Conservation (phyloP, 2,113 vertebrate genomes). For the Embiotoca jacksoni region DNA sequence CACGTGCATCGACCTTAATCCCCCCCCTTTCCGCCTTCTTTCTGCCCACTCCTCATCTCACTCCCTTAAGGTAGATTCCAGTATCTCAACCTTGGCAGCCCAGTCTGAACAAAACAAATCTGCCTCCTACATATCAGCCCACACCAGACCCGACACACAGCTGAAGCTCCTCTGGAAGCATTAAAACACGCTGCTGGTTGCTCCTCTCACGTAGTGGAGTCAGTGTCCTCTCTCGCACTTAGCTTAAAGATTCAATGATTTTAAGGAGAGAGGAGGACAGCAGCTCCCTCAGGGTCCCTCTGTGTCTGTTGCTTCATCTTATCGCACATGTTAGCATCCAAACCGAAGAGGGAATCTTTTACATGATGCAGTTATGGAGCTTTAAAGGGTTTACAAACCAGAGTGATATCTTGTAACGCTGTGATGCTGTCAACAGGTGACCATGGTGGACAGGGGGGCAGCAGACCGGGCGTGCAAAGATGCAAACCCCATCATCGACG, state of each 20-base stretch:
- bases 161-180: constrained; percentile 32
- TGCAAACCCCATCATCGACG: constrained; percentile 96
- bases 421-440: constrained; percentile 86
- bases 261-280: constrained; percentile 38
- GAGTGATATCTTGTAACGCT: neutral
- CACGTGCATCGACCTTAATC: constrained; percentile 31
- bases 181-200: constrained; percentile 17
- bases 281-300: constrained; percentile 22
- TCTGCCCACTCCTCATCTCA: constrained; percentile 65
- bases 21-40: constrained; percentile 32
- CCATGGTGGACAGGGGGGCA: constrained; percentile 92
- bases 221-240: constrained; percentile 35
- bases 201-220: constrained; percentile 2
- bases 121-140: constrained; percentile 57
- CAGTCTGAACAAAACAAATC: constrained; percentile 34
- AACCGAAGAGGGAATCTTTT: constrained; percentile 3
- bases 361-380: neutral
- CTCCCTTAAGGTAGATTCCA: constrained; percentile 62
- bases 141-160: constrained; percentile 26
- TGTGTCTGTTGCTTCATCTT: constrained; percentile 22
- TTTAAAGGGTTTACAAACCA: neutral
- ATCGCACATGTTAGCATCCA: neutral
- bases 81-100: constrained; percentile 50
- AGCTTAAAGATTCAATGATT: constrained; percentile 40
- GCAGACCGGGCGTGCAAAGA: constrained; percentile 96